These are phyloP conservation scores for Myotis davidii DNA, from an alignment of 2,113 vertebrate genomes.

Conservation along the genomic window DNA sequence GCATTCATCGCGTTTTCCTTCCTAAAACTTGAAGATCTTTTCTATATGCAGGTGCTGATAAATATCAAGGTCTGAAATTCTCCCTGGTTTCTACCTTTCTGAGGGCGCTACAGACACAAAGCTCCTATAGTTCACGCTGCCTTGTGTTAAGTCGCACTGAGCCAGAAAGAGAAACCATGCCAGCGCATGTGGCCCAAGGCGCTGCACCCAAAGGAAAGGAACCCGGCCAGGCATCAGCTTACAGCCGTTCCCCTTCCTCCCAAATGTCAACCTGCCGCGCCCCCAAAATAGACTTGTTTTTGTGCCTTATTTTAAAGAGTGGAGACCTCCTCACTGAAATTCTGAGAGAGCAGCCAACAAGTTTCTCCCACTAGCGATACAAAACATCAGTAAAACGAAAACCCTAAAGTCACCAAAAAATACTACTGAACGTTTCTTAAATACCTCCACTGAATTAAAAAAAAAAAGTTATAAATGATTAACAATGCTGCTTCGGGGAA, in stretches of 20 bases:
- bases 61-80: background rate
- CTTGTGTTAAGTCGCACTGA: background rate
- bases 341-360: background rate
- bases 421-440: background rate
- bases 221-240: constrained; percentile 70
- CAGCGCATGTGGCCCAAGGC: constrained; percentile 31
- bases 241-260: constrained; percentile 75
- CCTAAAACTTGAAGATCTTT: background rate
- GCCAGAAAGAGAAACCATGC: constrained; percentile 41
- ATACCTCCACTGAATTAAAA: background rate
- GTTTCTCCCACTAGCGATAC: background rate
- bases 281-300: constrained; percentile 66
- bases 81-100: background rate
- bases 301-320: constrained; percentile 51
- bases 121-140: background rate
- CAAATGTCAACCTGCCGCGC: constrained; percentile 70
- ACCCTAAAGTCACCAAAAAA: constrained; percentile 8
- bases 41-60: background rate
- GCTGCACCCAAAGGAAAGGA: constrained; percentile 54
- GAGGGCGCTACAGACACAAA: background rate
- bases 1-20: background rate
- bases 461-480: background rate
- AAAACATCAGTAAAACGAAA: constrained; percentile 52
- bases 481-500: background rate
- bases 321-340: constrained; percentile 43